phyloP scores from a whole-genome alignment of 2,797 vertebrate genomes.

The Myotis myotis region DNA sequence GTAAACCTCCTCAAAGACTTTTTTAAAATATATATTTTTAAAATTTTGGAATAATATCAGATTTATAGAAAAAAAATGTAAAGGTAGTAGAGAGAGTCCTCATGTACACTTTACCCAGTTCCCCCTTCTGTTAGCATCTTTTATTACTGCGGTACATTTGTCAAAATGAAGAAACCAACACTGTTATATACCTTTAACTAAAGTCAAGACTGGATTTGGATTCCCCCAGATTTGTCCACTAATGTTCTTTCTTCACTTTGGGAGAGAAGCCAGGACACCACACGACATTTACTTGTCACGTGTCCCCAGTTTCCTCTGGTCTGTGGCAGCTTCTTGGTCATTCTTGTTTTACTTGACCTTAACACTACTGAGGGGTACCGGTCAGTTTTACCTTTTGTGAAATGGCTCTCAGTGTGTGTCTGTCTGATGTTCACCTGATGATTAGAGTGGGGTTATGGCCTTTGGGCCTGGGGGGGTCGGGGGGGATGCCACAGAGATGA shows the following conservation, averaged over 20 bases:
- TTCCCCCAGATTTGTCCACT: neutral
- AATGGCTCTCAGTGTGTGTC: neutral
- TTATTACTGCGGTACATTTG: neutral
- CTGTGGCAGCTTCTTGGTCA: neutral
- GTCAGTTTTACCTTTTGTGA: neutral
- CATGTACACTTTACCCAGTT: neutral
- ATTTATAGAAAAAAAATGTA: neutral
- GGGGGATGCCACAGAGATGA: neutral
- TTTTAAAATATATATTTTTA: neutral
- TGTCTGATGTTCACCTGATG: neutral
- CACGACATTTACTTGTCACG: fast-evolving
- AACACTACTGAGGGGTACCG: neutral
- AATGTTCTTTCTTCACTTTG: neutral
- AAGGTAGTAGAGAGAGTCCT: neutral
- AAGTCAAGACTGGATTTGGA: neutral
- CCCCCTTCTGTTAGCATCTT: neutral
- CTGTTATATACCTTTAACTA: neutral
- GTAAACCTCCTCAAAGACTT: neutral
- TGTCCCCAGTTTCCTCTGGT: neutral
- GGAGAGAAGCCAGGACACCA: neutral
- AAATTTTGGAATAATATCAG: neutral
- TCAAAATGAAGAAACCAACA: neutral
- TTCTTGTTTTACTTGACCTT: neutral
- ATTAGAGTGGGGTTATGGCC: neutral
- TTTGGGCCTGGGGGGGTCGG: neutral